Base-by-base conservation (phyloP, 2,888 invertebrate genomes). In the Macaria liturata region DNA sequence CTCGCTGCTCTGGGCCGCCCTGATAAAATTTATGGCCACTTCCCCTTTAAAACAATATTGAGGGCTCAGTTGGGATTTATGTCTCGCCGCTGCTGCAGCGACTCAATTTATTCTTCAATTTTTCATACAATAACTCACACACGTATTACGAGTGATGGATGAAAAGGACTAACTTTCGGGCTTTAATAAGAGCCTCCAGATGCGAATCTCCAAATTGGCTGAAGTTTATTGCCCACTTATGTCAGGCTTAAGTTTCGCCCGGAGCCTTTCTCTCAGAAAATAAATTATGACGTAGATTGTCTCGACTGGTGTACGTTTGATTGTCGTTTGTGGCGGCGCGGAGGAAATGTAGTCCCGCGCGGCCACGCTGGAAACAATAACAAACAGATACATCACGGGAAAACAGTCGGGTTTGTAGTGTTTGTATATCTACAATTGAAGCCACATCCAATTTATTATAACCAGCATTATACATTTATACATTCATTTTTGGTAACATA, bases 41-140 rank as follows among this genome's bases (percentile, higher is more conserved):
- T 91, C 90, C 91, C 89, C 91, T 92, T 92, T 92, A 92, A 92
- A 92, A 92, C 92, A 92, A 92, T 92, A 92, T 92, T 92, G 92
- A 91, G 91, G 92, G 92, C 91, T 91, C 92, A 88, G 91, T 90
- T 90, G 89, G 91, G 91, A 91, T 91, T 91, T 91, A 91, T 91
- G 90, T 90, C 91, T 91, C 88, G 91, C 90, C 88, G 90, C 89
- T 84, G 88, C 85, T 89, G 91, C 91, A 91, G 90, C 91, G 91
- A 91, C 91, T 91, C 91, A 91, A 91, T 91, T 91, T 91, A 91
- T 91, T 91, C 91, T 91, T 90, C 91, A 91, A 91, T 91, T 91
- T 91, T 91, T 91, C 91, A 91, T 91, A 91, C 91, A 91, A 91
- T 91, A 91, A 91, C 91, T 91, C 91, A 91, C 91, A 91, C 86